Evolutionary conservation across 2,888 invertebrate genomes (phyloP), one percentile per base, ranked within the genome.

Genomic region (Bombyx huttoni): DNA sequence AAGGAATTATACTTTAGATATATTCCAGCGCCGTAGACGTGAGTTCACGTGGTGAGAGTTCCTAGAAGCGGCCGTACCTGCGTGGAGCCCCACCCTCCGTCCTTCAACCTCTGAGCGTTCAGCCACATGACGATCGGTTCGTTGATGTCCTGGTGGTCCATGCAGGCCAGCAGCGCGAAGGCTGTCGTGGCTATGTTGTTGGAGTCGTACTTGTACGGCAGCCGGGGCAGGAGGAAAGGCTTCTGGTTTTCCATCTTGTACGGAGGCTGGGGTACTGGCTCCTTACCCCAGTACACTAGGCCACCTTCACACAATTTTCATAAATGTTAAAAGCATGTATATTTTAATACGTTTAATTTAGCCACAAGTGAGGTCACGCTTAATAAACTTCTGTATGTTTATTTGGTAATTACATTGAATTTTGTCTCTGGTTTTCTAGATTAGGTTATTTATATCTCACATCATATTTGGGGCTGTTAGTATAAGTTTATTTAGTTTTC

Each of bases 131-230:
- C 96, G 61, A 97, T 96, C 2, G 94, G 92, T 68, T 97, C 96
- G 54, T 95, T 92, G 64, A 92, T 91, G 69, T 96, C 96, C 73
- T 96, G 94, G 13, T 96, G 91, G 35, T 94, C 94, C 57, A 96
- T 96, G 72, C 97, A 96, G 0, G 96, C 94, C 64, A 98, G 86
- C 50, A 98, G 83, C 0, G 96, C 98, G 75, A 97, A 98, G 0
- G 98, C 94, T 0, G 98, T 98, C 0, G 98, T 93, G 69, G 97
- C 97, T 49, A 98, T 94, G 75, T 98, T 98, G 71, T 95, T 93
- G 0, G 96, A 92, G 83, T 98, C 98, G 74, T 93, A 96, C 62
- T 92, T 92, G 76, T 97, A 96, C 0, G 97, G 96, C 54, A 96
- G 84, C 0, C 98, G 92, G 0, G 98, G 97, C 56, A 97, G 82